Evolutionary conservation across 2,113 vertebrate species (phyloP).

Genomic region (Clarias macrocephalus): DNA sequence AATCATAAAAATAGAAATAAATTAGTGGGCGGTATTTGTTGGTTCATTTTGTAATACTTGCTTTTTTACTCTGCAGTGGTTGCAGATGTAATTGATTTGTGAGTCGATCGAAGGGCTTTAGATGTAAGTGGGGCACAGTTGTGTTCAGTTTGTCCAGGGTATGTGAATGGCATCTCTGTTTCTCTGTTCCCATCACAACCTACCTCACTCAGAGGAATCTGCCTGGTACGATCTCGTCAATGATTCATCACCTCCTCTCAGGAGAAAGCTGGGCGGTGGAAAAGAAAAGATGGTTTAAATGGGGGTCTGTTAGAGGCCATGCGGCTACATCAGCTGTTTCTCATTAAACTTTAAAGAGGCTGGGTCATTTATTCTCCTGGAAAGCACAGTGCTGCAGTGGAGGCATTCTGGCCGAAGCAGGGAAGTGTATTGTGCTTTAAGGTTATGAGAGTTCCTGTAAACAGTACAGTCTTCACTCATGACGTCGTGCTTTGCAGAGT

Average conservation of each 20-base stretch:
- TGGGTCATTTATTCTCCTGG: constrained; percentile 30
- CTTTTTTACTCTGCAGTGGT: background rate
- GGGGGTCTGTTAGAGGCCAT: constrained; percentile 27
- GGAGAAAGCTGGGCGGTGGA: constrained; percentile 31
- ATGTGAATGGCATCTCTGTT: constrained; percentile 7
- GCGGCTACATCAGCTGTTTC: constrained; percentile 40
- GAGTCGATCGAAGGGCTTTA: background rate
- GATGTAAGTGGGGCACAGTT: background rate
- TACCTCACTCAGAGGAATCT: constrained; percentile 24
- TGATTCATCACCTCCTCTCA: constrained; percentile 53
- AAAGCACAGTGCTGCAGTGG: background rate
- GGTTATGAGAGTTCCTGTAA: constrained; percentile 5
- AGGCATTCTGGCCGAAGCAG: background rate
- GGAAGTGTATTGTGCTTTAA: background rate
- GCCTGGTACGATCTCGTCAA: constrained; percentile 41
- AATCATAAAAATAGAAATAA: background rate
- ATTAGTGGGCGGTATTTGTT: background rate
- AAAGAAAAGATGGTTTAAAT: constrained; percentile 34
- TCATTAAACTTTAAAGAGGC: constrained; percentile 42
- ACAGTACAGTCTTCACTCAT: background rate
- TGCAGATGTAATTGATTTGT: background rate
- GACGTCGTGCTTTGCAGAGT: background rate
- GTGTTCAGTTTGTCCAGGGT: background rate
- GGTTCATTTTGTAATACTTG: background rate
- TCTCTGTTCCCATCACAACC: constrained; percentile 37